Evolutionary conservation across 1,140 invertebrate genomes (phyloP).

Genomic region (Bombus pascuorum): DNA sequence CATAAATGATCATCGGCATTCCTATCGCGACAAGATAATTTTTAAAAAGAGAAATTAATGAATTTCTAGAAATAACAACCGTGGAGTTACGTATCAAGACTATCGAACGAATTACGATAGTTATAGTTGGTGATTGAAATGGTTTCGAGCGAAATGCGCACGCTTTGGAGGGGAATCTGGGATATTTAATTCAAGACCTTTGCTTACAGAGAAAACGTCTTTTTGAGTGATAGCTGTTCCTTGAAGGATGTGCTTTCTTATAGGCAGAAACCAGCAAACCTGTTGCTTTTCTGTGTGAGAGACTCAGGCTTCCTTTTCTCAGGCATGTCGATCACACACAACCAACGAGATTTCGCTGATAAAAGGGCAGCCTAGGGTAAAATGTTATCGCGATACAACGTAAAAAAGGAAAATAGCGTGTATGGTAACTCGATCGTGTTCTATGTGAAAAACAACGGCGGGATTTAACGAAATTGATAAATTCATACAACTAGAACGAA

Average conservation of each 20-base stretch:
- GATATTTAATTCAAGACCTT: constrained; percentile 11
- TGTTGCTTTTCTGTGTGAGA: constrained; percentile 53
- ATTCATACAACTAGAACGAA: too few relatives aligned
- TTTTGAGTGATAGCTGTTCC: constrained; percentile 3
- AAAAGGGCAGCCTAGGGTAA: neutral
- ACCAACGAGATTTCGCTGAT: neutral
- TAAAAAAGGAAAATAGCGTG: neutral
- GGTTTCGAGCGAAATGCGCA: neutral
- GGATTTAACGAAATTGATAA: neutral
- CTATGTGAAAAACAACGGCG: neutral
- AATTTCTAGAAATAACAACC: too few relatives aligned
- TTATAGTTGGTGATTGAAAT: neutral
- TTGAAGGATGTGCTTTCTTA: constrained; percentile 23
- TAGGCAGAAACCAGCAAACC: constrained; percentile 44
- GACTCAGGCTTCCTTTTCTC: constrained; percentile 8
- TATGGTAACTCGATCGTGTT: too few relatives aligned
- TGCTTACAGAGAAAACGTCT: neutral
- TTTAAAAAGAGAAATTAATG: too few relatives aligned
- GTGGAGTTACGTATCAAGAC: neutral
- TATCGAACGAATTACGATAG: neutral
- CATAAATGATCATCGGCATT: neutral
- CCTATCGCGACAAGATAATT: too few relatives aligned
- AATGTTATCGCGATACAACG: neutral
- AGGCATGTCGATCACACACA: constrained; percentile 17
- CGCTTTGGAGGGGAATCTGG: neutral